Evolutionary conservation across 2,888 invertebrate species (phyloP), one percentile per base, ranked within the genome.

Genomic region (Drosophila meridionalis): DNA sequence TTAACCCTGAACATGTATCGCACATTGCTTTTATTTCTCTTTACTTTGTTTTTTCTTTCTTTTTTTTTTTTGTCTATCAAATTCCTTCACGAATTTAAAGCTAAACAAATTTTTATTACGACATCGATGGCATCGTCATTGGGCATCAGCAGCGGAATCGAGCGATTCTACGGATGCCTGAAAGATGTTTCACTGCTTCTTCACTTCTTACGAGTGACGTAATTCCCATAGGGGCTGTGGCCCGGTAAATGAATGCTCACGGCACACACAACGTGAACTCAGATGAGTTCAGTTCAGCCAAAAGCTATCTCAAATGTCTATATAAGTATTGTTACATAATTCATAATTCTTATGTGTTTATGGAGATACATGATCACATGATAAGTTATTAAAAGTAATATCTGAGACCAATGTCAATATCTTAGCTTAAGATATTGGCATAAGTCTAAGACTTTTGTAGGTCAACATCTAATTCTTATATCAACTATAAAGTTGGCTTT

Each of bases 41-140:
- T 45, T 26, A 11, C 26, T 26, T 6, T n/a, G 12, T 40, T 57
- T 60, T 11, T 26, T 26, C 7, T 5, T 26, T 26, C 2, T 45
- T n/a, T 28, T 1, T 3, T 7, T 50, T 3, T 34, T 20, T 52
- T 52, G 55, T 62, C 67, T 78, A 64, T 57, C 55, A 55, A 78
- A 86, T 86, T 87, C 79, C 73, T 83, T 63, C 73, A 78, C 74
- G 78, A 75, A 76, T 66, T 60, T 50, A 60, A 89, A 68, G 82
- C 75, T 82, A 84, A 89, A 87, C 84, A 88, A 66, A 47, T 42
- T 73, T 83, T 67, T 63, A 87, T 89, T 85, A 84, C 85, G 87
- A 89, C 87, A 89, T 78, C 79, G 62, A n/a, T 12, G 64, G 34
- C 73, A 57, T 20, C 73, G 73, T 63, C 73, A 59, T 57, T 57